phyloP scores from a whole-genome alignment of 2,888 invertebrate genomes.

The Bombylius discolor region DNA sequence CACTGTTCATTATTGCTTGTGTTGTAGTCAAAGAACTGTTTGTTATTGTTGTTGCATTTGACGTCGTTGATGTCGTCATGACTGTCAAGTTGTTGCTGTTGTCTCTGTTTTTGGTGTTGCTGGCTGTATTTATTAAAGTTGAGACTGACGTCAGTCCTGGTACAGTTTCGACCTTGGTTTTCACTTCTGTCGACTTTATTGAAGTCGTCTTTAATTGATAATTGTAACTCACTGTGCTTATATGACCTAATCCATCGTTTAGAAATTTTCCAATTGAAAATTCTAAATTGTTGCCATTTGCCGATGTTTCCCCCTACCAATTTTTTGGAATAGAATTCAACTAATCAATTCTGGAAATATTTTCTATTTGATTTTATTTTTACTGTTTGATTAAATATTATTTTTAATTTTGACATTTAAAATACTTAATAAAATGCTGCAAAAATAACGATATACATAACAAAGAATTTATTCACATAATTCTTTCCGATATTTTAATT shows the following conservation, averaged over 20 bases:
- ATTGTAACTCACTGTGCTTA: background rate
- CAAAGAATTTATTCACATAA: too few relatives aligned
- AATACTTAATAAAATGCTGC: too few relatives aligned
- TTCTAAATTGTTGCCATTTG: slow-evolving; percentile 38
- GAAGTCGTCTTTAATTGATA: background rate
- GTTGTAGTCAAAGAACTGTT: background rate
- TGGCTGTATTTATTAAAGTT: background rate
- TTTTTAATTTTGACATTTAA: background rate
- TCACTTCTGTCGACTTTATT: background rate
- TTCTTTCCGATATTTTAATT: too few relatives aligned
- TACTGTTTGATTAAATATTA: slow-evolving; percentile 17
- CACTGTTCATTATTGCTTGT: slow-evolving; percentile 11
- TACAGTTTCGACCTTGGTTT: slow-evolving; percentile 2
- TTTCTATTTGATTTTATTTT: slow-evolving; percentile 10
- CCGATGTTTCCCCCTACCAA: slow-evolving; percentile 40
- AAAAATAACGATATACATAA: too few relatives aligned
- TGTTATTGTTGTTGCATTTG: background rate
- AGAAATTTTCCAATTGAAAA: slow-evolving; percentile 37
- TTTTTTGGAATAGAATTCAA: slow-evolving; percentile 39
- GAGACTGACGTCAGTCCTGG: slow-evolving; percentile 1
- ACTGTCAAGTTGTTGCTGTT: background rate
- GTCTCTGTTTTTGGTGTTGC: background rate
- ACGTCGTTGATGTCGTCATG: background rate
- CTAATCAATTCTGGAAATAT: slow-evolving; percentile 30
- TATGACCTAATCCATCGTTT: slow-evolving; percentile 21